Conservation (phyloP, 2,888 invertebrate species). For the Amphipoea lucens region DNA sequence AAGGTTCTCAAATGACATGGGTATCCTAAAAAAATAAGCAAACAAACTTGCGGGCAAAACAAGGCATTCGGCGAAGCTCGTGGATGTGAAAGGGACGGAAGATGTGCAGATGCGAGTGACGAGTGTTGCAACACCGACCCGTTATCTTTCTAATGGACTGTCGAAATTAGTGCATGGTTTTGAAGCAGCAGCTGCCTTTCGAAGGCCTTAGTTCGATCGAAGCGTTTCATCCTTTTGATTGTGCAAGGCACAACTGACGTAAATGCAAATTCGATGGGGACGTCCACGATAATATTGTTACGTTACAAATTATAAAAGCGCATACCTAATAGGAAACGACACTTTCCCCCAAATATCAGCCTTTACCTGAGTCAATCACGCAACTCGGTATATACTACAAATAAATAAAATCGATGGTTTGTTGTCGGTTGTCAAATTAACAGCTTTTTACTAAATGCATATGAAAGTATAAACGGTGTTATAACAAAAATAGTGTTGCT, state of each 20-base stretch:
- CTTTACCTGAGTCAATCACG: slow-evolving; percentile 10
- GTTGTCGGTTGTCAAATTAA: background rate
- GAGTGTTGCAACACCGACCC: slow-evolving; percentile 51
- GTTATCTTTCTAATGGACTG: slow-evolving; percentile 61
- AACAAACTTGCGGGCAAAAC: slow-evolving; percentile 52
- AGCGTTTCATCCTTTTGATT: background rate
- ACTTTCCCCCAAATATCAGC: background rate
- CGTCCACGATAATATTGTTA: background rate
- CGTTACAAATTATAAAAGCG: background rate
- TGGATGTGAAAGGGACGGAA: slow-evolving; percentile 48
- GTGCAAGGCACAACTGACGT: background rate
- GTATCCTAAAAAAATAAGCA: slow-evolving; percentile 63
- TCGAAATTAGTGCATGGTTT: slow-evolving; percentile 53
- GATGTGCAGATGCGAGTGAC: slow-evolving; percentile 61
- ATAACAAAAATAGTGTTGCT: too few relatives aligned
- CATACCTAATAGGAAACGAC: background rate
- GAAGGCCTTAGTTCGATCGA: slow-evolving; percentile 10
- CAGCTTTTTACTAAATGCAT: background rate
- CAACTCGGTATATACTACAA: background rate
- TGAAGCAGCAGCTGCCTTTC: slow-evolving; percentile 44
- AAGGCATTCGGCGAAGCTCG: slow-evolving; percentile 25
- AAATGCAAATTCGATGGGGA: background rate
- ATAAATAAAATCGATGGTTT: background rate
- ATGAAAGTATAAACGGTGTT: background rate
- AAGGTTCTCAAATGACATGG: slow-evolving; percentile 59